Evolutionary conservation across 1,140 invertebrate genomes (phyloP), one percentile per base, ranked within the genome.

Genomic region (Vanessa atalanta): DNA sequence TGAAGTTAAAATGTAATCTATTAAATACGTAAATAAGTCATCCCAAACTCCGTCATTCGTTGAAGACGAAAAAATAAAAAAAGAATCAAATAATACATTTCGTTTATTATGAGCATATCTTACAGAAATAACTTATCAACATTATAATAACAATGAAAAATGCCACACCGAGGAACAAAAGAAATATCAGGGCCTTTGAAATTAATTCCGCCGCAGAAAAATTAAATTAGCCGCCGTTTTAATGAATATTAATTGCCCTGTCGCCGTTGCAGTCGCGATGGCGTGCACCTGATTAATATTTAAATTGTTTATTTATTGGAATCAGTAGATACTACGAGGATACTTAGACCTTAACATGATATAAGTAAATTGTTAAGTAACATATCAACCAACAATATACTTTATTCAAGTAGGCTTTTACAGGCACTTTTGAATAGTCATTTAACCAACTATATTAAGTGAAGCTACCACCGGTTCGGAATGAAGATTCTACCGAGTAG

Each of bases 191-290:
- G 26, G 57, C 64, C 65, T 75, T 71, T 16, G 66, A 71, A 76
- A 71, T 70, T 72, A 75, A 73, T 73, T 70, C 72, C 13, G 53
- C 15, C 13, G 55, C 64, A 47, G 63, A 71, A 73, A 77, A 71
- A 71, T 76, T 72, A 67, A 72, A 76, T 76, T 70, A 71, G 68
- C 47, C 57, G 20, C 20, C 26, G 63, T 69, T 72, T 51, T 77
- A 77, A 73, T 77, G 67, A 70, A 77, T 73, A 77, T 77, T 77
- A 77, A 77, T 70, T 47, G 64, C 26, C n/a, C 57, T 26, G 20
- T 43, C 47, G 72, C 26, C 47, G 37, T 43, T 43, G 23, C 31
- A 66, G 31, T 23, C 20, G 61, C 26, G 70, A n/a, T 48, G 47
- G 16, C 57, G 16, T 50, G 57, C 61, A 16, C 31, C 65, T 75